Evolutionary conservation across 2,113 vertebrate genomes (phyloP).

Genomic region (Tragelaphus imberbis): DNA sequence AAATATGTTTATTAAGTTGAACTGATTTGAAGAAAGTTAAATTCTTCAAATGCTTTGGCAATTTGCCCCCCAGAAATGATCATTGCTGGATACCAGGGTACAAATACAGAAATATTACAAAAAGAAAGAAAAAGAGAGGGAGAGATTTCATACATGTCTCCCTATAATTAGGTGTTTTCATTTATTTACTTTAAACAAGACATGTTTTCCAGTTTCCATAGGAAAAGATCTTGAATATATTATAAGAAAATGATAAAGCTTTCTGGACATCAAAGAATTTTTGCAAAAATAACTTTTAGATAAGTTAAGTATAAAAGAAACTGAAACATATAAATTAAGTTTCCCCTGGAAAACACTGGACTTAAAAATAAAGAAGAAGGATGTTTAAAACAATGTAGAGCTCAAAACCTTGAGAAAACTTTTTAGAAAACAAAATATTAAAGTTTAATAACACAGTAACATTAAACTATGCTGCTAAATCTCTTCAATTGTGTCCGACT

Average conservation of each 20-base stretch:
- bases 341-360: neutral
- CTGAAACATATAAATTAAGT: slow-evolving; percentile 45
- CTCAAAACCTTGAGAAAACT: neutral
- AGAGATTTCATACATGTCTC: neutral
- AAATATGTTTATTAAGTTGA: neutral
- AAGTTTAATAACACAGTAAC: neutral
- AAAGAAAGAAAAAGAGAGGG: neutral
- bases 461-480: neutral
- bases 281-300: slow-evolving; percentile 20
- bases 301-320: slow-evolving; percentile 40
- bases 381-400: slow-evolving; percentile 5
- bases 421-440: slow-evolving; percentile 27
- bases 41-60: neutral
- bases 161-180: neutral
- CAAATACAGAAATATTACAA: neutral
- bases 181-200: slow-evolving; percentile 30
- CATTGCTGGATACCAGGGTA: neutral
- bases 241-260: slow-evolving; percentile 36
- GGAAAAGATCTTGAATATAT: neutral
- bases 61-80: neutral
- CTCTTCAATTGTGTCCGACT: too few species aligned
- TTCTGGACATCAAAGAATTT: slow-evolving; percentile 51
- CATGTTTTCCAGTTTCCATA: slow-evolving; percentile 36
- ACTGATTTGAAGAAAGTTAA: neutral
- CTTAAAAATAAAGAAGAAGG: slow-evolving; percentile 27